A percentile compares a stretch with the other conserved stretches of the same genome.
Evolutionary conservation across 1,140 invertebrate genomes (phyloP).

Genomic region (Vanessa atalanta): DNA sequence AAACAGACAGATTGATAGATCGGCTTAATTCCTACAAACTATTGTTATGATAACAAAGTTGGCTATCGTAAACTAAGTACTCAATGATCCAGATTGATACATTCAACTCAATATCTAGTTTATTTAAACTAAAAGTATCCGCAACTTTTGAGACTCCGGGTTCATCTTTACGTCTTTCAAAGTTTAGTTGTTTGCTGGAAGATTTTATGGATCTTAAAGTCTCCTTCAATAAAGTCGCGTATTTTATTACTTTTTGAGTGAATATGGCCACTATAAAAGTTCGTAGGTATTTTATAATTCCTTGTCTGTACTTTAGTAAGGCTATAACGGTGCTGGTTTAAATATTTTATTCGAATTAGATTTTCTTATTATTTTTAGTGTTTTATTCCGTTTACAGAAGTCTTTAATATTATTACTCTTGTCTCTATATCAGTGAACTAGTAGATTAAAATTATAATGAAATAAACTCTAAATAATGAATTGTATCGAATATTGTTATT

Average conservation of each 20-base stretch:
- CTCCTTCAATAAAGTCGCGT: slow-evolving; percentile 14
- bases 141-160: slow-evolving; percentile 11
- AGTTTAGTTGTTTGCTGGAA: not conserved
- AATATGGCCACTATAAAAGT: slow-evolving; percentile 23
- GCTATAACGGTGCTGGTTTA: not conserved
- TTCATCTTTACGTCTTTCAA: slow-evolving; percentile 25
- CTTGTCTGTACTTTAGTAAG: not conserved
- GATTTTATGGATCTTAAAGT: slow-evolving; percentile 12
- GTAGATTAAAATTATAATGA: no score
- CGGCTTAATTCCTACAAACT: no score
- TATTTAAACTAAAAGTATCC: slow-evolving; percentile 24
- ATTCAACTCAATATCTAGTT: not conserved
- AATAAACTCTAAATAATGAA: no score
- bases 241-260: slow-evolving; percentile 24
- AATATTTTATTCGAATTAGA: no score
- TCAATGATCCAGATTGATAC: not conserved
- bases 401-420: no score
- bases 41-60: no score
- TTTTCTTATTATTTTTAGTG: no score
- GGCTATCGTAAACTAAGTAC: not conserved
- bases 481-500: no score
- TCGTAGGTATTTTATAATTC: slow-evolving; percentile 9
- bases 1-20: no score
- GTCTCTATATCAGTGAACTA: no score
- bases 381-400: no score